Evolutionary conservation across 2,113 vertebrate species (phyloP).

Genomic region (Numida meleagris): DNA sequence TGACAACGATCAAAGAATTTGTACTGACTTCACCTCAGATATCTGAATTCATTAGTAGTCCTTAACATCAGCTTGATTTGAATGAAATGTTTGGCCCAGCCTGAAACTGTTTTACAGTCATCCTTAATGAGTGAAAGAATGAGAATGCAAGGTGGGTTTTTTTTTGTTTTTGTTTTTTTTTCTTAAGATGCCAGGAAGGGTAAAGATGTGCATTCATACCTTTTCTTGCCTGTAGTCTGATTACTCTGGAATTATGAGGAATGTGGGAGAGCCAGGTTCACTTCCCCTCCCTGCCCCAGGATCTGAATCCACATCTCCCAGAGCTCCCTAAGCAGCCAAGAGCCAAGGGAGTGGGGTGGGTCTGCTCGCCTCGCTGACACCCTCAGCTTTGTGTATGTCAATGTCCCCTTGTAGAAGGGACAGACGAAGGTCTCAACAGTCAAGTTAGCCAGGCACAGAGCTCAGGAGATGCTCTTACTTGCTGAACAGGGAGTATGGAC

Average conservation of each 20-base stretch:
- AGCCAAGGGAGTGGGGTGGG: background rate
- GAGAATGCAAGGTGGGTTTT: background rate
- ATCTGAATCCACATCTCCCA: background rate
- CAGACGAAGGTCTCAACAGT: background rate
- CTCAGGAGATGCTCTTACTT: background rate
- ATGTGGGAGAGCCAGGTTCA: conserved; percentile 58
- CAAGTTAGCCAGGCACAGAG: background rate
- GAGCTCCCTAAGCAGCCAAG: background rate
- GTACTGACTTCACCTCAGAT: background rate
- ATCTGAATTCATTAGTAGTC: background rate
- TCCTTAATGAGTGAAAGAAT: background rate
- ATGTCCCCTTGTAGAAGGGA: background rate
- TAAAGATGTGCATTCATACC: background rate
- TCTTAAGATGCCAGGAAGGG: background rate
- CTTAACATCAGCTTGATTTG: background rate
- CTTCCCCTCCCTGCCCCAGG: conserved; percentile 35
- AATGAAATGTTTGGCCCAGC: background rate
- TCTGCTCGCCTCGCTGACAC: conserved; percentile 6
- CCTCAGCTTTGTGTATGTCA: background rate
- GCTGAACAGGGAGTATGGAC: background rate
- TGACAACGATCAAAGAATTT: background rate
- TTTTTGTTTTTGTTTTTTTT: background rate
- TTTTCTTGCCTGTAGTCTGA: conserved; percentile 7
- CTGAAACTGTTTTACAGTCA: background rate
- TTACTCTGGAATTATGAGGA: conserved; percentile 42